A percentile compares a stretch with the other conserved stretches of the same genome.
Evolutionary conservation across 2,888 invertebrate species (phyloP).

Genomic region (Cryptosula pallasiana): DNA sequence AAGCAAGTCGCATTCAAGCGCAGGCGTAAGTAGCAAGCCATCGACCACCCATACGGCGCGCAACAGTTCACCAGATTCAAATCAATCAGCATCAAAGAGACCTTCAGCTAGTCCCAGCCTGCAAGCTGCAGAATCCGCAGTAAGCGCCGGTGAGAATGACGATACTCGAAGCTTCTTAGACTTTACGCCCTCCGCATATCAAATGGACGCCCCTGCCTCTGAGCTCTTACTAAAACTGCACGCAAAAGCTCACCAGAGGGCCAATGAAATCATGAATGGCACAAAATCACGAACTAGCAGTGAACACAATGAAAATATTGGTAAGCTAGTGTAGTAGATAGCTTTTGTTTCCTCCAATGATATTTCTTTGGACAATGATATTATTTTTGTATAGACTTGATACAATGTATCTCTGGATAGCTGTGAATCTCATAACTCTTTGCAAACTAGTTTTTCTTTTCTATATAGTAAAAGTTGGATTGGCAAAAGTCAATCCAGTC

Average conservation of each 20-base stretch:
- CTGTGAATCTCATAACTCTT: background rate
- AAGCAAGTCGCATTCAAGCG: slow-evolving; percentile 30
- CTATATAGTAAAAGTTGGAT: background rate
- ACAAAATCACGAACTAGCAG: background rate
- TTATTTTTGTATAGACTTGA: background rate
- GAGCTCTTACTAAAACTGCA: slow-evolving; percentile 50
- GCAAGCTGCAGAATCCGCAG: background rate
- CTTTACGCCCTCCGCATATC: slow-evolving; percentile 30
- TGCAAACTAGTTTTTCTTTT: background rate
- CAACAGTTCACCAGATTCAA: background rate
- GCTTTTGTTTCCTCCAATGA: background rate
- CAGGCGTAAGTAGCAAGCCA: background rate
- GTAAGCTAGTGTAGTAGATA: background rate
- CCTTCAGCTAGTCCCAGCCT: background rate
- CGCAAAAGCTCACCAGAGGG: slow-evolving; percentile 43
- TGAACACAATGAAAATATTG: background rate
- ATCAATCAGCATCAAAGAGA: background rate
- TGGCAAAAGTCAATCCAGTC: background rate
- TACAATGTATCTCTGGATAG: background rate
- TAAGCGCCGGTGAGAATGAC: background rate
- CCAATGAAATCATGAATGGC: slow-evolving; percentile 3
- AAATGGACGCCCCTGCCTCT: slow-evolving; percentile 48
- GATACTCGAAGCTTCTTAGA: background rate
- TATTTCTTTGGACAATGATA: slow-evolving; percentile 2
- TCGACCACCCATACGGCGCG: background rate